phyloP scores from a whole-genome alignment of 2,113 vertebrate species.

The Heterotis niloticus region DNA sequence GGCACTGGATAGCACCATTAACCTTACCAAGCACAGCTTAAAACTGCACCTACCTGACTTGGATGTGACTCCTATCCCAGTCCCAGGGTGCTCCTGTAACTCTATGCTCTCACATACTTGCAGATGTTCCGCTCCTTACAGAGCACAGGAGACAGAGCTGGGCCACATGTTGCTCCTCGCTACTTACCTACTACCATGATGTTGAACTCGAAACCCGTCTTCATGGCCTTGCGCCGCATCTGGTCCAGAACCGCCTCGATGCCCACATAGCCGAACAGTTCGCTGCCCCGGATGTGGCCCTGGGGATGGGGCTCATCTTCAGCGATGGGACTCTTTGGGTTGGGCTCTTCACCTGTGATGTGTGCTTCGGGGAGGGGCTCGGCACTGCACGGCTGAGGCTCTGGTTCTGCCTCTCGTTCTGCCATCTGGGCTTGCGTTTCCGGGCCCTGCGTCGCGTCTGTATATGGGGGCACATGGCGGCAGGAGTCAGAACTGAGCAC shows the following conservation, averaged over 20 bases:
- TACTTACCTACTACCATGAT: constrained; percentile 94
- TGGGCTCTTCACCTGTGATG: not conserved
- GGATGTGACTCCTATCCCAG: no score
- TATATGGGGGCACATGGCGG: not conserved
- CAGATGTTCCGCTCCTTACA: no score
- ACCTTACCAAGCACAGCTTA: no score
- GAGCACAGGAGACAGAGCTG: no score
- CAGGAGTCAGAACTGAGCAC: no score
- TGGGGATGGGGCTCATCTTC: constrained; percentile 35
- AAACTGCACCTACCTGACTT: no score
- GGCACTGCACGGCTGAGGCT: constrained; percentile 28
- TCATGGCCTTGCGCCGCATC: constrained; percentile 93
- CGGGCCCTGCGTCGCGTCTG: constrained; percentile 50
- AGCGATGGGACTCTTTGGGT: constrained; percentile 12
- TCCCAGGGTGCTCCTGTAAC: no score
- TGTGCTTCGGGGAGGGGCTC: no score
- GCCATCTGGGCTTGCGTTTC: constrained; percentile 48
- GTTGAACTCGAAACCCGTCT: constrained; percentile 91
- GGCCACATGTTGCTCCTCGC: no score
- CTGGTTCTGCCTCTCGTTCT: constrained; percentile 39
- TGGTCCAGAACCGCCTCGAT: constrained; percentile 94
- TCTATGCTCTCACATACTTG: no score
- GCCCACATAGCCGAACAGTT: constrained; percentile 82
- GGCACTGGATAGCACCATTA: no score
- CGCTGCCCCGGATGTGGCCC: constrained; percentile 51